Base-by-base conservation (phyloP, 2,888 invertebrate genomes). In the Andrena bicolor region DNA sequence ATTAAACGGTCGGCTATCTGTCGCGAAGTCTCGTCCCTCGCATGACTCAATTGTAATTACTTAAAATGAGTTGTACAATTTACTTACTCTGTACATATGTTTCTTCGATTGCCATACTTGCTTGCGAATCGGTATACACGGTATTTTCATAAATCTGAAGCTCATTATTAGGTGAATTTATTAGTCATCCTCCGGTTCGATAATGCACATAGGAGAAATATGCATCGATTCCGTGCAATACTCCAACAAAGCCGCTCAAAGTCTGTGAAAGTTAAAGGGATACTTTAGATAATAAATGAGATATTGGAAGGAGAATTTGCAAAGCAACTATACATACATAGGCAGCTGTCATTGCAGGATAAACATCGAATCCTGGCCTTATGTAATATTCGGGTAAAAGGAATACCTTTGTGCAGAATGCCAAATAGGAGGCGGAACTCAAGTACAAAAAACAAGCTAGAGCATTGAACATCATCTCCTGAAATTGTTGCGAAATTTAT, bases 271-370 rank as follows among this genome's bases (percentile, higher is more conserved):
- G 8, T 13, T 23, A 0, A n/a, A 51, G 0, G 1, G 13, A 48
- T 0, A 1, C 5, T 13, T 13, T 32, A 2, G 16, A 8, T 1
- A 71, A 30, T 10, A n/a, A 35, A 0, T 2, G 6, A 28, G 4
- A 2, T 2, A 7, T 16, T 4, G 0, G 2, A 23, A 35, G n/a
- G 16, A 5, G 4, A 16, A 16, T n/a, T 26, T 8, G 2, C 30
- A 5, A 51, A 53, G n/a, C 10, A 41, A 49, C 0, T 49, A 16
- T 68, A 96, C 97, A 97, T 94, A 98, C 98, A 93, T 98, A 98
- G 86, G 97, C 96, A 0, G 97, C 97, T 35, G 97, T 97, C 97
- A 98, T 97, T 2, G 98, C 97, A n/a, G 98, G 98, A 94, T 97
- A 98, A 16, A 97, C 97, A 91, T 97, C 96, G 91, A 95, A 96